Evolutionary conservation across 64 coral and sea anemone genomes (phyloP).

Genomic region (Pocillopora damicornis): DNA sequence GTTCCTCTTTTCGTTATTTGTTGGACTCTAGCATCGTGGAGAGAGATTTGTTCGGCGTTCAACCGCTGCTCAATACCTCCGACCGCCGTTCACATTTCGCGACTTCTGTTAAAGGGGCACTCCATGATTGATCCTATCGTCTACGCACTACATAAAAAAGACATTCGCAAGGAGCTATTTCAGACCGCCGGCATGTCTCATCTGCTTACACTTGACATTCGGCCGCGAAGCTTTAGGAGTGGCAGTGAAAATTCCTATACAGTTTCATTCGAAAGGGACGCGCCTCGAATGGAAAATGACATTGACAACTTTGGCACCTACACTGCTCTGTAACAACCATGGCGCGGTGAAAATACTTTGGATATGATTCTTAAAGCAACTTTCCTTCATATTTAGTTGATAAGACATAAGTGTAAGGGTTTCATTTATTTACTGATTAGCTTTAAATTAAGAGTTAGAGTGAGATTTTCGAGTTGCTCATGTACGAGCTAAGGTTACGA

Average conservation of each 20-base stretch:
- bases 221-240: not conserved
- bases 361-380: not conserved
- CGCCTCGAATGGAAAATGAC: not conserved
- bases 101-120: constrained; percentile 69
- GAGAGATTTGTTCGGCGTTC: constrained; percentile 47
- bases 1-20: constrained; percentile 60
- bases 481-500: not conserved
- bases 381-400: too few relatives aligned
- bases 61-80: constrained; percentile 29
- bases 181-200: not conserved
- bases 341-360: not conserved
- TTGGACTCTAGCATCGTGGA: constrained; percentile 39
- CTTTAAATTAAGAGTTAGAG: not conserved
- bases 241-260: constrained; percentile 21
- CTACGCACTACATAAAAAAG: constrained; percentile 63
- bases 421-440: too few relatives aligned
- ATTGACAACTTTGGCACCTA: not conserved
- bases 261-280: constrained; percentile 3
- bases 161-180: constrained; percentile 54
- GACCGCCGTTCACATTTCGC: constrained; percentile 37
- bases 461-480: not conserved
- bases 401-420: too few relatives aligned
- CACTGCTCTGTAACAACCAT: not conserved
- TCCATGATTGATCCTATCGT: constrained; percentile 74
- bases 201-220: not conserved